These are phyloP conservation scores for Pantherophis vulpinus DNA, from an alignment of 2,797 vertebrate genomes.

Conservation along the genomic window DNA sequence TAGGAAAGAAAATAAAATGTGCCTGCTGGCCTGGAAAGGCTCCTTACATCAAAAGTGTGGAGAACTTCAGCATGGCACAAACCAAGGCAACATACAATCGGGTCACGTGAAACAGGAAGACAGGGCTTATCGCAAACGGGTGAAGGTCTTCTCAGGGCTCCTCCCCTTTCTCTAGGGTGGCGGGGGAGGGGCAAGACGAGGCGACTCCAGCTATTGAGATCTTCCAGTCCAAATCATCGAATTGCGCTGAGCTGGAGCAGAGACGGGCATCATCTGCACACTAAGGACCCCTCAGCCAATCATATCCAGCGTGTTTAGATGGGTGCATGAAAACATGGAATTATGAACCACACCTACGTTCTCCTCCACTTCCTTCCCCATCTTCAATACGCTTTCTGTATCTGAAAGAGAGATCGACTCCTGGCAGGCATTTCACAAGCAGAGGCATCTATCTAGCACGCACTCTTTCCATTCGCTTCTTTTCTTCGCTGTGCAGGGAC, in stretches of 20 bases:
- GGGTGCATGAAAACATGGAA: neutral
- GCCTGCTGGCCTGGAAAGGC: neutral
- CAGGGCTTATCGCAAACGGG: no score
- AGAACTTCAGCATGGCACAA: neutral
- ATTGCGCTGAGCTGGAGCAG: neutral
- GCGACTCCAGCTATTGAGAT: neutral
- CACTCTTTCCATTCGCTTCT: neutral
- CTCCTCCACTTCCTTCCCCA: neutral
- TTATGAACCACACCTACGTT: neutral
- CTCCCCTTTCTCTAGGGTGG: neutral
- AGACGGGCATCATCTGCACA: neutral
- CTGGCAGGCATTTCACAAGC: neutral
- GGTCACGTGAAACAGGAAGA: neutral
- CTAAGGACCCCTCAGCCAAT: neutral
- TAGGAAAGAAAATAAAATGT: neutral
- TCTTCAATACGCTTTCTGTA: neutral
- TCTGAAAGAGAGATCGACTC: neutral
- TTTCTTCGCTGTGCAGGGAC: neutral
- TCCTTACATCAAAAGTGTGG: neutral
- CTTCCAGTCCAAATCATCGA: neutral
- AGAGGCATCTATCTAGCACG: neutral
- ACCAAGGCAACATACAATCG: neutral
- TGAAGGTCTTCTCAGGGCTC: neutral
- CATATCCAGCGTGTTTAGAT: neutral
- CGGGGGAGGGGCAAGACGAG: no score